Base-by-base conservation (phyloP, 64 coral and sea anemone genomes). In the Orbicella faveolata region DNA sequence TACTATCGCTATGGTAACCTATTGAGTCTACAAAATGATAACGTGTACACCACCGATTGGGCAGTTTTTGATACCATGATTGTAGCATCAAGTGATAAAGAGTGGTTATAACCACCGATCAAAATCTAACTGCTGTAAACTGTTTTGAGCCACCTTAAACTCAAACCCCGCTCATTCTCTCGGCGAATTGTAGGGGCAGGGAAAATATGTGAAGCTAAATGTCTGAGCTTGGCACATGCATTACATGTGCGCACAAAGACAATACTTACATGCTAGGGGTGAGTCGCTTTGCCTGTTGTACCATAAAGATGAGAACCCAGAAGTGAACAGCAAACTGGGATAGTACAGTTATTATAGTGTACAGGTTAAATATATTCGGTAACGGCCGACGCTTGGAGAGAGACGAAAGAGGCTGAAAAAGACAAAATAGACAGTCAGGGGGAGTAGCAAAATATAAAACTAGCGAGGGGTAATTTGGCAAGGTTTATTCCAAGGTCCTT, bases 301-400 rank as follows among this genome's bases (percentile, higher is more conserved):
- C 93, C 94, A 99, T 93, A 51, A 90, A 95, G 3, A 91, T 63
- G 1, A 99, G 79, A 6, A 94, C 94, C 52, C 81, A 92, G 89
- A 99, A 99, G 54, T 99, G 96, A 86, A 99, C 96, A 30, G 94
- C 96, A 80, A 99, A 99, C 73, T 99, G 96, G 73, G 79, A 75
- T 35, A 96, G 90, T 3, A 99, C 96, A 17, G 96, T 99, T 48
- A 93, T 34, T 59, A 99, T 92, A 53, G 96, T 99, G 75, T 95
- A 99, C 13, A 99, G 3, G 64, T 99, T 99, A 75, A 99, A 99
- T 93, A 99, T 99, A 37, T 93, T 99, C 16, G 96, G 96, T 23
- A 99, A 81, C 0, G 96, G 96, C 57, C 96, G 88, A 48, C 85
- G 84, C 64, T 93, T 99, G 23, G 96, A 99, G 25, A 99, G 79